Conservation (phyloP, 2,113 vertebrate genomes). For the Syngnathus typhle region DNA sequence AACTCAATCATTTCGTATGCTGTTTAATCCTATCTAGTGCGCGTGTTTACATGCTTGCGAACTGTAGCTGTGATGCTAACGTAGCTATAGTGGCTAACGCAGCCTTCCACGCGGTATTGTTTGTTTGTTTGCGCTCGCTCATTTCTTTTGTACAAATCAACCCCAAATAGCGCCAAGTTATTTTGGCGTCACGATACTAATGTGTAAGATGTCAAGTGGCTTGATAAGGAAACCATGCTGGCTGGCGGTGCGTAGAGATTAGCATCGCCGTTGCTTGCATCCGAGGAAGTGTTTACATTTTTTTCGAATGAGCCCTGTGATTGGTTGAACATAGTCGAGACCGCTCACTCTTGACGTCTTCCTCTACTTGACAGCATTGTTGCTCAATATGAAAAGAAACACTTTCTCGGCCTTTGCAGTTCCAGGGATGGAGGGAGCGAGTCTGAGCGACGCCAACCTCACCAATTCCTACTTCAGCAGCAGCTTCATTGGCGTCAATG, state of each 20-base stretch:
- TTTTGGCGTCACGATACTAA: neutral
- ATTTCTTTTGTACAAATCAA: neutral
- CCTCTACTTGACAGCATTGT: neutral
- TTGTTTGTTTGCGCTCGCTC: conserved; percentile 4
- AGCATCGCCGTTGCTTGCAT: conserved; percentile 8
- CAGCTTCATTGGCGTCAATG: conserved; percentile 98
- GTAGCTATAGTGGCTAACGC: conserved; percentile 25
- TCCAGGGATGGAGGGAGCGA: conserved; percentile 86
- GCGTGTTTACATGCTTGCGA: neutral
- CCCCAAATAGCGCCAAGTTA: neutral
- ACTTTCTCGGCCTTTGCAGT: conserved; percentile 68
- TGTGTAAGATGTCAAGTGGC: neutral
- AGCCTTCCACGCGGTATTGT: conserved; percentile 18
- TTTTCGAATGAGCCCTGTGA: conserved; percentile 18
- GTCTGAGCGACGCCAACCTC: conserved; percentile 86
- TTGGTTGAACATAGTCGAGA: conserved; percentile 12
- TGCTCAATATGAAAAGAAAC: neutral
- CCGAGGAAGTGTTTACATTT: conserved; percentile 38
- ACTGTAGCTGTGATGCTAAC: conserved; percentile 15
- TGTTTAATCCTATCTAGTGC: neutral
- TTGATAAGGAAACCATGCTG: neutral
- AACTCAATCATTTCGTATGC: no score
- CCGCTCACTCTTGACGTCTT: neutral
- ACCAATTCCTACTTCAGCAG: conserved; percentile 99
- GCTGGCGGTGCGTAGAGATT: neutral